Conservation (phyloP, 2,113 vertebrate genomes). For the Vanacampus margaritifer region DNA sequence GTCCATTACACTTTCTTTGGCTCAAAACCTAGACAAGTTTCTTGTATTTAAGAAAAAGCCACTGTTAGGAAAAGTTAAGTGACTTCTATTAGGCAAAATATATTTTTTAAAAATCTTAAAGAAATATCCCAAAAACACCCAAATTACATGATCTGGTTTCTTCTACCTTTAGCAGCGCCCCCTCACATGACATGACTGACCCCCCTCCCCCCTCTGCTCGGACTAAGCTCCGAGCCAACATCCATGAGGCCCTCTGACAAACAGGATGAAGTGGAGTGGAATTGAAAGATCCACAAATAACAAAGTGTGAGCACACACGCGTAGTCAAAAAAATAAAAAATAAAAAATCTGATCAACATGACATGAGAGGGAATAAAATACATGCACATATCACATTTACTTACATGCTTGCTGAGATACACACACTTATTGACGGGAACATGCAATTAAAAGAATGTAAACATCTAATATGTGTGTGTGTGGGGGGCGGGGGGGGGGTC, state of each 20-base stretch:
- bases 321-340: constrained; percentile 17
- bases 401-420: constrained; percentile 11
- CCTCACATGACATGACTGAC: constrained; percentile 47
- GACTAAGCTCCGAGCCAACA: constrained; percentile 32
- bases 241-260: constrained; percentile 47
- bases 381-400: constrained; percentile 24
- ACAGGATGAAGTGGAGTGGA: constrained; percentile 29
- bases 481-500: too few species aligned
- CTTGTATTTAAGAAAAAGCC: constrained; percentile 18
- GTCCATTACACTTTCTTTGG: constrained; percentile 25
- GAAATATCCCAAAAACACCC: constrained; percentile 19
- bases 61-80: constrained; percentile 4
- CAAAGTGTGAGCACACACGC: constrained; percentile 26
- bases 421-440: not conserved
- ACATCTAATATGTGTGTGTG: not conserved
- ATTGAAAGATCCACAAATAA: constrained; percentile 32
- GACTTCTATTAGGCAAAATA: not conserved
- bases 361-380: constrained; percentile 9
- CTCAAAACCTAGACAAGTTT: constrained; percentile 32
- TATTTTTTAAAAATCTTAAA: constrained; percentile 11
- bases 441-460: not conserved
- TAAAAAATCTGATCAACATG: constrained; percentile 3
- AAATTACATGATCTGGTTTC: constrained; percentile 21
- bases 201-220: not conserved
- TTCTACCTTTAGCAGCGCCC: constrained; percentile 44